These are phyloP conservation scores for Aplidium turbinatum DNA, from an alignment of 23 tunicate species.

Conservation along the genomic window DNA sequence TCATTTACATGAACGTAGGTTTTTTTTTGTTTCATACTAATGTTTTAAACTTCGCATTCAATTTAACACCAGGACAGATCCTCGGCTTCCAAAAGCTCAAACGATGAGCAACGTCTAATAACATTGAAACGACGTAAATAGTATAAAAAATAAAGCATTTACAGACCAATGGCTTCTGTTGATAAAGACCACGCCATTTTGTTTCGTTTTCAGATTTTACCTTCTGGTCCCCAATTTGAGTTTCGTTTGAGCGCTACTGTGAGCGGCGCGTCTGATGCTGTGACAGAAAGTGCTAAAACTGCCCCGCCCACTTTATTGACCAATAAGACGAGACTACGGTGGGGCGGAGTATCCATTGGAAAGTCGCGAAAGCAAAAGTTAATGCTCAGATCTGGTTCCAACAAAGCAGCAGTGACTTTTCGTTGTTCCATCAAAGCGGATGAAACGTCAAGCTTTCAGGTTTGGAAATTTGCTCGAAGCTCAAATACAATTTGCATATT, in stretches of 20 bases:
- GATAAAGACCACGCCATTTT: background rate
- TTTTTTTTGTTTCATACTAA: background rate
- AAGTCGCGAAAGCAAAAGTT: constrained; percentile 59
- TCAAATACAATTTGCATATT: too few species aligned
- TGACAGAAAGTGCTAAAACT: constrained; percentile 2
- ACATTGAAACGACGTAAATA: too few species aligned
- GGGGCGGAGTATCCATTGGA: constrained; percentile 84
- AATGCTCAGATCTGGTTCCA: constrained; percentile 28
- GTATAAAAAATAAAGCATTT: background rate
- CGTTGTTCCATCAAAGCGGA: constrained; percentile 67
- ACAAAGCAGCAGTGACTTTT: background rate
- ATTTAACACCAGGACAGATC: too few species aligned
- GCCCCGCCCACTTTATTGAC: constrained; percentile 55
- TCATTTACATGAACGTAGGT: constrained; percentile 43
- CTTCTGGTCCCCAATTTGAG: constrained; percentile 84
- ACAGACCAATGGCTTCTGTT: background rate
- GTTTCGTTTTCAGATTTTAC: constrained; percentile 36
- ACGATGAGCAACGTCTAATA: too few species aligned
- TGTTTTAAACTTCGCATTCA: too few species aligned
- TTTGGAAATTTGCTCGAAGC: too few species aligned
- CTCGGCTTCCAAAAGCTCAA: too few species aligned
- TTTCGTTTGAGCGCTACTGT: constrained; percentile 43
- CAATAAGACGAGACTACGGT: constrained; percentile 71
- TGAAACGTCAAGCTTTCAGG: constrained; percentile 67
- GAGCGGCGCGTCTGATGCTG: background rate